A percentile compares a stretch with the other conserved stretches of the same genome.
Evolutionary conservation across 2,113 vertebrate species (phyloP).

Genomic region (Pogonocichla stellata): DNA sequence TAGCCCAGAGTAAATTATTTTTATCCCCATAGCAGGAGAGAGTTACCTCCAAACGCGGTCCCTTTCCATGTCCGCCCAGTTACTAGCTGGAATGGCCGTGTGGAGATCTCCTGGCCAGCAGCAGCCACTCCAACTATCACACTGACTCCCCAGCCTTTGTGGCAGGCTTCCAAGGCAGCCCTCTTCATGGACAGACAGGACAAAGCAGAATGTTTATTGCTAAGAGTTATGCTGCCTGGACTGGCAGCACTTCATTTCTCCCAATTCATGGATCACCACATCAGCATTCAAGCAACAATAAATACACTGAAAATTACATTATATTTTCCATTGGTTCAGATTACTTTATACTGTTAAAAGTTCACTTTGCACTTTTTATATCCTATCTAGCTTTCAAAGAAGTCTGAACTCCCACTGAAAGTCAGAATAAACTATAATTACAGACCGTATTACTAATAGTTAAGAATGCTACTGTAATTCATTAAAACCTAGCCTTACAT

Average conservation of each 20-base stretch:
- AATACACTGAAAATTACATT: not conserved
- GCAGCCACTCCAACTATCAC: conserved; percentile 80
- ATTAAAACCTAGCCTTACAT: not conserved
- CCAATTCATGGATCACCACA: not conserved
- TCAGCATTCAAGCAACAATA: not conserved
- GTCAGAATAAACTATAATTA: not conserved
- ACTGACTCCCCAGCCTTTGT: conserved; percentile 84
- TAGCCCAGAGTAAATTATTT: not conserved
- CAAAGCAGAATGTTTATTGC: not conserved
- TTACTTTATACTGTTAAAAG: not conserved
- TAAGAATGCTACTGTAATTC: not conserved
- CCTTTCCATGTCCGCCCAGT: conserved; percentile 83
- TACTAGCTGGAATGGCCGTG: conserved; percentile 82
- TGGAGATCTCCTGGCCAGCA: conserved; percentile 78
- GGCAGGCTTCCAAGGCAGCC: conserved; percentile 80
- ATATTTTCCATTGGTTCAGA: not conserved
- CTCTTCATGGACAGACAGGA: conserved; percentile 57
- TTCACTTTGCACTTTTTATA: not conserved
- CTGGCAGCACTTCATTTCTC: not conserved
- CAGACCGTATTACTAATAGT: not conserved
- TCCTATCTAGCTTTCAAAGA: not conserved
- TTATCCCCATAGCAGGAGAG: not conserved
- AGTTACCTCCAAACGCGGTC: conserved; percentile 81
- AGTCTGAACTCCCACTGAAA: not conserved
- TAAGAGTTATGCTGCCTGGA: not conserved